phyloP scores from a whole-genome alignment of 2,888 invertebrate species.

The Tyria jacobaeae region DNA sequence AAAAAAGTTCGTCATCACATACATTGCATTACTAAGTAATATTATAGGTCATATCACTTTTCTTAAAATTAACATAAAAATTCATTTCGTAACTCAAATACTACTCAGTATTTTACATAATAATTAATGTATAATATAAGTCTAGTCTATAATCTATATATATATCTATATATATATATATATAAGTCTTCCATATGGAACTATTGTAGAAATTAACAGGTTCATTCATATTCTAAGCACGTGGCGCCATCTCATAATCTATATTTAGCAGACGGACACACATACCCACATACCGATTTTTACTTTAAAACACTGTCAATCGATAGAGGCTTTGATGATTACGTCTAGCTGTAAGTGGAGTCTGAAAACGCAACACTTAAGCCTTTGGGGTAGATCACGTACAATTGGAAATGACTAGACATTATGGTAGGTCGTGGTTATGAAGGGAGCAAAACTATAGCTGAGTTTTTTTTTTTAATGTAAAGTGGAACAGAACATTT shows the following conservation, averaged over 20 bases:
- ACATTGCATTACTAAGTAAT: too few species aligned
- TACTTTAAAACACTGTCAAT: constrained; percentile 34
- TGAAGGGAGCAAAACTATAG: constrained; percentile 46
- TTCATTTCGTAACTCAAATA: too few species aligned
- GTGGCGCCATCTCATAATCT: neutral
- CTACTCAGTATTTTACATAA: too few species aligned
- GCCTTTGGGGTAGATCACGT: constrained; percentile 52
- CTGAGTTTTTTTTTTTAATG: constrained; percentile 1
- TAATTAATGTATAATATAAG: too few species aligned
- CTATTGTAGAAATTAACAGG: too few species aligned
- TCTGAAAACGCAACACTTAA: constrained; percentile 40
- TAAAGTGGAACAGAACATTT: too few species aligned
- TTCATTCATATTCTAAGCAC: neutral
- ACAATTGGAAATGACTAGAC: constrained; percentile 58
- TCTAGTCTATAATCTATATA: too few species aligned
- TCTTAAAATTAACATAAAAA: too few species aligned
- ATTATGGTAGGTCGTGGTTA: constrained; percentile 72
- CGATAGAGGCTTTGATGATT: constrained; percentile 45
- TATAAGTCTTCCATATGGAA: too few species aligned
- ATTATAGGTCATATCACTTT: too few species aligned
- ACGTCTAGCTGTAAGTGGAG: constrained; percentile 26
- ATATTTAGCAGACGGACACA: constrained; percentile 8
- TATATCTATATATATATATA: too few species aligned
- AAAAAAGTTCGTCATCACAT: too few species aligned
- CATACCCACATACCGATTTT: constrained; percentile 14